Percentiles rank a stretch among this genome's conserved stretches.
Conservation (phyloP, 2,888 invertebrate genomes). For the Lagria hirta region DNA sequence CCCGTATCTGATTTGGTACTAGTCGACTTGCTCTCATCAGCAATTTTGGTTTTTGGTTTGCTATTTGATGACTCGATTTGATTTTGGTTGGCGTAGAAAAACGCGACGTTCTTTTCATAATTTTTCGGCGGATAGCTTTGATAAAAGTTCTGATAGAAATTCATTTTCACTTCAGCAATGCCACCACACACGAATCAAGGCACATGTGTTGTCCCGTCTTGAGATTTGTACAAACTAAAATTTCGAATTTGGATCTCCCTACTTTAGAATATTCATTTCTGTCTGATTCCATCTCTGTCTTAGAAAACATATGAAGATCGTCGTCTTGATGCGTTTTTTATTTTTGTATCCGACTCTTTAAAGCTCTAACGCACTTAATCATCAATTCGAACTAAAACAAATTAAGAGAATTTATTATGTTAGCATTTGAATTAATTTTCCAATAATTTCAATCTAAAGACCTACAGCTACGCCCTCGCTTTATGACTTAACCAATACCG, state of each 20-base stretch:
- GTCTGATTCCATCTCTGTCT: slow-evolving; percentile 4
- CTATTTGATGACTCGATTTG: not conserved
- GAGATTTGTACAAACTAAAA: slow-evolving; percentile 21
- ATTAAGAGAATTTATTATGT: slow-evolving; percentile 7
- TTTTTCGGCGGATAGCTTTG: slow-evolving; percentile 16
- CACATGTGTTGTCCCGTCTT: slow-evolving; percentile 11
- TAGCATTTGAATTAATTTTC: slow-evolving; percentile 13
- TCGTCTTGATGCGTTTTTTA: slow-evolving; percentile 2
- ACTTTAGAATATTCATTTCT: slow-evolving; percentile 9
- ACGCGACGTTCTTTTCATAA: slow-evolving; percentile 3
- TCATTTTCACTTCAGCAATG: slow-evolving; percentile 26
- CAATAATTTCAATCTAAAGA: slow-evolving; percentile 17
- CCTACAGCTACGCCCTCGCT: slow-evolving; percentile 23
- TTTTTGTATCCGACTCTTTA: slow-evolving; percentile 7
- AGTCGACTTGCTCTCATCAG: slow-evolving; percentile 4
- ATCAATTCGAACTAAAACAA: slow-evolving; percentile 4
- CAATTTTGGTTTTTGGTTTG: too few relatives aligned
- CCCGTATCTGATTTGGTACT: slow-evolving; percentile 42
- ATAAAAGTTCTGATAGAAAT: slow-evolving; percentile 28
- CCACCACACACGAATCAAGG: slow-evolving; percentile 10
- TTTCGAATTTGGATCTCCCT: slow-evolving; percentile 22
- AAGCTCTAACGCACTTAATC: too few relatives aligned
- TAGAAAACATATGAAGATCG: slow-evolving; percentile 2
- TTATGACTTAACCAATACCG: slow-evolving; percentile 27
- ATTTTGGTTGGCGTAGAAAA: too few relatives aligned